Evolutionary conservation across 2,113 vertebrate genomes (phyloP), one percentile per base, ranked within the genome.

Genomic region (Scomber scombrus): DNA sequence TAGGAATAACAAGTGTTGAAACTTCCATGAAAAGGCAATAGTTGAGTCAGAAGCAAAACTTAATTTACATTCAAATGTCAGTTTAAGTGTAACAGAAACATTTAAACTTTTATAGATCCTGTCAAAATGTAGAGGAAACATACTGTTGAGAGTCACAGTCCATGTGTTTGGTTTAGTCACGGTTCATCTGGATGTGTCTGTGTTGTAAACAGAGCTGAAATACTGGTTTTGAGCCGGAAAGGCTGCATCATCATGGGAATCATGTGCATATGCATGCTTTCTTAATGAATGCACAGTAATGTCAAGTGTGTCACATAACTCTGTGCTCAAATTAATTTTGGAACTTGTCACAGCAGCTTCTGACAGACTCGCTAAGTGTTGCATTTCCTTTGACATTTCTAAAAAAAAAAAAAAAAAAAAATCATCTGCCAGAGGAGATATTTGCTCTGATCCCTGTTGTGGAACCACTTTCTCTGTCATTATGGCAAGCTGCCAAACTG

Each of bases 401-500:
- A 21, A 16, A 23, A 58, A 19, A 14, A 2, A 50, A 23, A 23
- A 23, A 23, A 23, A 26, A 26, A 26, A 26, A 26, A 26, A n/a
- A n/a, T 49, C 34, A 5, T 60, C 52, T 54, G 31, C 55, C 34
- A 7, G 9, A 7, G 14, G 40, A 63, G 46, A 50, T 12, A n/a
- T 56, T 63, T 12, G 19, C 26, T 13, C 45, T 45, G 51, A 75
- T 31, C 54, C 34, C 60, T 71, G 31, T n/a, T 15, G 1, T 34
- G 13, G 21, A 65, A 12, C 40, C 15, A n/a, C 57, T 74, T 63
- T 63, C 63, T 46, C 50, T 31, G 72, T 57, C 19, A 45, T 55
- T 13, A 16, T 6, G 2, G 26, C 1, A 9, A 26, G 23, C 23
- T 19, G 0, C 3, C 21, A 50, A 23, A 47, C 23, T 47, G 4